Evolutionary conservation across 1,140 invertebrate species (phyloP), one percentile per base, ranked within the genome.

Genomic region (Drosophila fuyamai): DNA sequence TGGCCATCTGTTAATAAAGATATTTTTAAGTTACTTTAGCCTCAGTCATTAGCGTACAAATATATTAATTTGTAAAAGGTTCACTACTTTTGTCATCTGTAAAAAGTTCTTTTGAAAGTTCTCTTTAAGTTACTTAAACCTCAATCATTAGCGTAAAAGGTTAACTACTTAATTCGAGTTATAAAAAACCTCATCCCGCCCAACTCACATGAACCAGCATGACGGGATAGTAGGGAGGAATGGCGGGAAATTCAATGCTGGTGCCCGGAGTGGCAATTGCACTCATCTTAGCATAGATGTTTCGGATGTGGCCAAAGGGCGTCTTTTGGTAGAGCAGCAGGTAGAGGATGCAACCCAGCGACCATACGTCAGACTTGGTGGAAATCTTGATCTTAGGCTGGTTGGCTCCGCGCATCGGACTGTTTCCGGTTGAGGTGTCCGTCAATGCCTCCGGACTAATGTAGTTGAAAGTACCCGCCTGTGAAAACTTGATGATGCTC

Each of bases 361-460:
- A 98, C 98, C 98, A 99, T 13, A 99, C 97, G 93, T 99, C 98
- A 12, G 97, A 97, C 85, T 98, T 98, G 60, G 95, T 96, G 65
- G 96, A 97, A 61, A 99, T 96, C 97, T 92, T 92, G 18, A 92
- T 92, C 54, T 92, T 92, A 0, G 92, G 92, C 56, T 91, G 91
- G 78, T 92, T 83, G 23, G 66, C 79, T 16, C 72, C 77, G 46
- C 73, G 92, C 79, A 79, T 81, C 5, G 90, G 89, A 63, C 92
- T 92, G 35, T 78, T 77, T 10, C 92, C 93, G 54, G 92, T 93
- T 18, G 93, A 92, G 67, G 94, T 94, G 60, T 94, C 94, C 89
- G 94, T 94, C 65, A 99, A 94, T 4, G 98, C 97, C 94, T 99
- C 98, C 0, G 98, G 98, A 93, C 97, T 98, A 92, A 99, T 99